phyloP scores from a whole-genome alignment of 2,888 invertebrate genomes.

The Drosophila yooni region DNA sequence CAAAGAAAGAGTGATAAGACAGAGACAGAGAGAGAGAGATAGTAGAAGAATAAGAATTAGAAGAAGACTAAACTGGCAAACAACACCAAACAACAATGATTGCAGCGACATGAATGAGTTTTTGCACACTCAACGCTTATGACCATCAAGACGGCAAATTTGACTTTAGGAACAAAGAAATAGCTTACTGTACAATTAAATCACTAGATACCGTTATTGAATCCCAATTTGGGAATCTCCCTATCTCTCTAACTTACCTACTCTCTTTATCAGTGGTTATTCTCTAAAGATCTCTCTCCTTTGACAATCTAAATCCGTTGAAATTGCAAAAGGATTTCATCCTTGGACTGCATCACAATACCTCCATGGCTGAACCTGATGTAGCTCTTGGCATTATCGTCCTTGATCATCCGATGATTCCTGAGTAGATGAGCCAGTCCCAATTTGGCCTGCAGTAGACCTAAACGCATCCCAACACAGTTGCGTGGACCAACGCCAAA shows the following conservation, averaged over 20 bases:
- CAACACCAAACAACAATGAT: too few relatives aligned
- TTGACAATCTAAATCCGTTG: constrained; percentile 19
- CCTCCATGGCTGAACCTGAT: constrained; percentile 21
- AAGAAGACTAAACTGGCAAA: too few relatives aligned
- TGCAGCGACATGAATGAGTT: too few relatives aligned
- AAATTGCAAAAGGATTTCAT: constrained; percentile 40
- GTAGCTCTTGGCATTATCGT: constrained; percentile 49
- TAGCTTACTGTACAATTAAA: too few relatives aligned
- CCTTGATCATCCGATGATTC: constrained; percentile 62
- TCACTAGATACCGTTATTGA: too few relatives aligned
- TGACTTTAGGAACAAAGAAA: too few relatives aligned
- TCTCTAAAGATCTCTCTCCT: neutral
- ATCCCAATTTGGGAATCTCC: neutral
- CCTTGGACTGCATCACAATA: constrained; percentile 34
- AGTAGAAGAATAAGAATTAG: too few relatives aligned
- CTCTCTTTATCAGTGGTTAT: neutral
- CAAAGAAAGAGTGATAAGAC: too few relatives aligned
- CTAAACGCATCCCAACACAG: constrained; percentile 81
- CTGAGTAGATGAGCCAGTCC: constrained; percentile 74
- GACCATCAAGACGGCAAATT: too few relatives aligned
- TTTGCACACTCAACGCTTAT: too few relatives aligned
- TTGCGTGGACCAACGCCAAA: constrained; percentile 78
- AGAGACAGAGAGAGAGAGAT: too few relatives aligned
- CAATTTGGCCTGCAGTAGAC: constrained; percentile 69
- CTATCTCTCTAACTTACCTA: too few relatives aligned